Evolutionary conservation across 2,888 invertebrate species (phyloP), one percentile per base, ranked within the genome.

Genomic region (Fabriciana adippe): DNA sequence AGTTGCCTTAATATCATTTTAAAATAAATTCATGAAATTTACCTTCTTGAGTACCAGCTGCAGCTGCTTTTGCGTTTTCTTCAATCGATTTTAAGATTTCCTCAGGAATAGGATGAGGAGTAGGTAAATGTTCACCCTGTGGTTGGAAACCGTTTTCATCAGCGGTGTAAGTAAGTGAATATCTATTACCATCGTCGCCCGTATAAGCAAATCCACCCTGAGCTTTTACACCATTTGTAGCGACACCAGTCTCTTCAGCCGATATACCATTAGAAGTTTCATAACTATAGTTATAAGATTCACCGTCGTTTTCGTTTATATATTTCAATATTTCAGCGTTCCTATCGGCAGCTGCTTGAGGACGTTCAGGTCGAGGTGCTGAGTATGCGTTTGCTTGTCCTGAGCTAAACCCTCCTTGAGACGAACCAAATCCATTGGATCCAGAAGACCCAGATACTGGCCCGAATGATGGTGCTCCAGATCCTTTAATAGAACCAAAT

Each of bases 1-100:
- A 26, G 4, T 26, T 26, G 0, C 4, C 26, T 26, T 4, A 54
- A 54, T 0, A 21, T 64, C 54, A 8, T 68, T 16, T 45, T 8
- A 45, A 14, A n/a, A 62, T 4, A 56, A 54, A 41, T 15, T n/a
- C n/a, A 41, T 35, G 14, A 26, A 11, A 55, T 55, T 8, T 66
- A 92, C 92, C 92, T 89, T 92, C 90, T 84, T 91, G 91, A 3
- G 85, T 90, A 11, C 92, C 92, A 71, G 90, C 83, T 18, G 92
- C 91, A 5, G 92, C 92, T 15, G 92, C 92, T 53, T 78, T 82
- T 0, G 90, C 89, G 59, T 92, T 92, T 57, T 87, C 81, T 72
- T 92, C 91, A 72, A 92, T 82, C 1, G 92, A 90, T 73, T 81
- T 89, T 71, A 89, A 75, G 61, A 92, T 92, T 71, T 89, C 92